These are phyloP conservation scores for Phragmatobia fuliginosa DNA, from an alignment of 2,888 invertebrate species.

Conservation along the genomic window DNA sequence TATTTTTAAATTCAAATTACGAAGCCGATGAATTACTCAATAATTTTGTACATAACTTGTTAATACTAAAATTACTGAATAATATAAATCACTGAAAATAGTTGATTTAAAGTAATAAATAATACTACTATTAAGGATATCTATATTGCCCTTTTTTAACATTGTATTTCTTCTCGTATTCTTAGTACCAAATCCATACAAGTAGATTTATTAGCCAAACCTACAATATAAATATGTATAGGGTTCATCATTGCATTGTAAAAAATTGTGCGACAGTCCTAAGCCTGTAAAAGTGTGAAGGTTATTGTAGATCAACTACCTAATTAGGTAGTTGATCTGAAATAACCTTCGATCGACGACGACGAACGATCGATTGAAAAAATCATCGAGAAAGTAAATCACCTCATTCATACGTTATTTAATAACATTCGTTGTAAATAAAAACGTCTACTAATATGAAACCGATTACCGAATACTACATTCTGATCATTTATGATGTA, in stretches of 20 bases:
- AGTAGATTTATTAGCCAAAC: not conserved
- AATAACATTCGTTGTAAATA: no score
- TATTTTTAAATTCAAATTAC: conserved; percentile 29
- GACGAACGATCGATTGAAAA: no score
- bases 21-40: not conserved
- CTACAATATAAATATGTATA: not conserved
- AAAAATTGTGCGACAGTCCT: conserved; percentile 17
- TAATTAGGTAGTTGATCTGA: not conserved
- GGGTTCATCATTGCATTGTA: not conserved
- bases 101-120: conserved; percentile 15
- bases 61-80: not conserved
- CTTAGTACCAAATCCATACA: not conserved
- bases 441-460: no score
- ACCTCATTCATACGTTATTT: no score
- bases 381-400: no score
- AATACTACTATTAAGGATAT: no score
- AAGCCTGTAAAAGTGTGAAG: conserved; percentile 14
- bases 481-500: no score
- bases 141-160: not conserved
- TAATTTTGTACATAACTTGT: no score
- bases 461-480: no score
- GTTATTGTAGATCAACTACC: not conserved
- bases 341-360: conserved; percentile 15
- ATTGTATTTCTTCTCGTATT: not conserved
- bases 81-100: not conserved